Percentiles rank a stretch among this genome's conserved stretches.
Evolutionary conservation across 2,888 invertebrate species (phyloP).

Genomic region (Drosophila limbata): DNA sequence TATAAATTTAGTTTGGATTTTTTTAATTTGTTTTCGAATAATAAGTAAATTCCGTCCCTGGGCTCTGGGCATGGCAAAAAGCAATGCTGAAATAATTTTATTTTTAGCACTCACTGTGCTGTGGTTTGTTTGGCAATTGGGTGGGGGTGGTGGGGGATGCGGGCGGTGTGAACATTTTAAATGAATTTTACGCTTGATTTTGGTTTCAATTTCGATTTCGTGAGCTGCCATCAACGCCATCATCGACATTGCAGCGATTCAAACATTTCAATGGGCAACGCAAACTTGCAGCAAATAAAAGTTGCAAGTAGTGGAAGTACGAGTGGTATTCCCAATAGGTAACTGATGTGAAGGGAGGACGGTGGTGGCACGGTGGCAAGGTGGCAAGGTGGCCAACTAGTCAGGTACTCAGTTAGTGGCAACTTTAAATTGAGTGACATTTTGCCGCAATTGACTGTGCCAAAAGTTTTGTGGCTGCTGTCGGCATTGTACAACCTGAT

Average conservation of each 20-base stretch:
- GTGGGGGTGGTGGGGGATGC: slow-evolving; percentile 16
- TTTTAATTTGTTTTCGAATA: too few relatives aligned
- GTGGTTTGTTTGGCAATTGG: slow-evolving; percentile 7
- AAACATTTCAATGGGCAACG: slow-evolving; percentile 54
- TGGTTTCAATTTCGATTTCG: slow-evolving; percentile 71
- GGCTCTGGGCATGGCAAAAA: not conserved
- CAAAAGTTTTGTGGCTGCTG: slow-evolving; percentile 60
- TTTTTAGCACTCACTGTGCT: slow-evolving; percentile 47
- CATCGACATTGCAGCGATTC: slow-evolving; percentile 25
- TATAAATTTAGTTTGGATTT: not conserved
- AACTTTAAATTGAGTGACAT: slow-evolving; percentile 78
- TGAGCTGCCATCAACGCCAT: slow-evolving; percentile 39
- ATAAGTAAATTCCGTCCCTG: slow-evolving; percentile 8
- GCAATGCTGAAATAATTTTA: slow-evolving; percentile 15
- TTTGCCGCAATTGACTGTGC: slow-evolving; percentile 74
- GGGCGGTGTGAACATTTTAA: slow-evolving; percentile 63
- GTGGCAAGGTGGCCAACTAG: slow-evolving; percentile 27
- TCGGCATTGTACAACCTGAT: slow-evolving; percentile 28
- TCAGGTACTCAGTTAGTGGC: slow-evolving; percentile 57
- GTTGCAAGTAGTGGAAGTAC: slow-evolving; percentile 43
- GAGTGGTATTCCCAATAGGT: slow-evolving; percentile 20
- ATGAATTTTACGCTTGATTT: slow-evolving; percentile 78
- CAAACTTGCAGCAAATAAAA: slow-evolving; percentile 64
- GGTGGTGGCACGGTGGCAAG: slow-evolving; percentile 54
- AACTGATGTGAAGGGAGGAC: slow-evolving; percentile 1